phyloP scores from a whole-genome alignment of 2,113 vertebrate species.

The Ctenodactylus gundi region DNA sequence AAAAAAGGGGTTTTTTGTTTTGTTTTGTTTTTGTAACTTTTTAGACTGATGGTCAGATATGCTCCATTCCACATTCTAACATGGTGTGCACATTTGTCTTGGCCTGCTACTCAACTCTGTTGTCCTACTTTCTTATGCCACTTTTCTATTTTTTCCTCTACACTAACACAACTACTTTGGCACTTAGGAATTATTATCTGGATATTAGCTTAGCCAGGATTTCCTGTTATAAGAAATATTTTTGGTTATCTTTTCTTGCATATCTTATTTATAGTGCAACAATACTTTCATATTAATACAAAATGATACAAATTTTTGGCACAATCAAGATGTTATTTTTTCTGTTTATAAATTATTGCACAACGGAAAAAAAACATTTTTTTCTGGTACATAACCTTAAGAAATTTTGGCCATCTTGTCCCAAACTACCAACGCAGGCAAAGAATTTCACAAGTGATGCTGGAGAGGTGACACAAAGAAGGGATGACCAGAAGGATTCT shows the following conservation, averaged over 20 bases:
- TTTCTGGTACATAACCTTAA: not conserved
- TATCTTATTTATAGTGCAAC: not conserved
- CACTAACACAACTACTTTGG: not conserved
- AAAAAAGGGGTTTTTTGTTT: not conserved
- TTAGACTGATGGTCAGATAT: not conserved
- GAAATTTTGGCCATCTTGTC: not conserved
- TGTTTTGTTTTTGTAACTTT: not conserved
- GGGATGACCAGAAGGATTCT: not conserved
- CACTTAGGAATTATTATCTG: constrained; percentile 22
- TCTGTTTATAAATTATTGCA: not conserved
- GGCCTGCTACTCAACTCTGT: not conserved
- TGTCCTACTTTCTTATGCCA: not conserved
- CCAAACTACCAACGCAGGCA: not conserved
- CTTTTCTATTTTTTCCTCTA: not conserved
- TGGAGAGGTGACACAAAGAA: not conserved
- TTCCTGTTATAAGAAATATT: not conserved
- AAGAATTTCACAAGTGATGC: not conserved
- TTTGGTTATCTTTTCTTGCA: not conserved
- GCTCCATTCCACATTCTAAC: not conserved
- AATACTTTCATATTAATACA: no score
- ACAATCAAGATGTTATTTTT: not conserved
- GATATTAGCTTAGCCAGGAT: not conserved
- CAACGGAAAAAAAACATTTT: not conserved
- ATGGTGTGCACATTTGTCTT: not conserved
- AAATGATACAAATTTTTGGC: not conserved